A percentile compares a stretch with the other conserved stretches of the same genome.
Conservation (phyloP, 2,888 invertebrate genomes). For the Acrocyrtus sp. region DNA sequence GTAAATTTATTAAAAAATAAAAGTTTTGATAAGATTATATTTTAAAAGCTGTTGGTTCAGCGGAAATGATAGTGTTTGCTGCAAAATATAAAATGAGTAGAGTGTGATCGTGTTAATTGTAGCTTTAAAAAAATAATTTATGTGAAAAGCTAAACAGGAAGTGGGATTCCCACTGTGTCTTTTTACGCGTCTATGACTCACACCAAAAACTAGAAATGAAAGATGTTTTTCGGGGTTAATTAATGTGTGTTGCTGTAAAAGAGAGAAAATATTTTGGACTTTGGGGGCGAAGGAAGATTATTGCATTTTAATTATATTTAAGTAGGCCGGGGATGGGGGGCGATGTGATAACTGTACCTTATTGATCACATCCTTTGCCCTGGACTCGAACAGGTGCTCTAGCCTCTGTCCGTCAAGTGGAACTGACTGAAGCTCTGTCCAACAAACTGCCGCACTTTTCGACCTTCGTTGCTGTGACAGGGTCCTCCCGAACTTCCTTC, state of each 20-base stretch:
- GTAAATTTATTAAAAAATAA: no score
- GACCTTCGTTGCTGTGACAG: conserved; percentile 72
- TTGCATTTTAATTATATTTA: no score
- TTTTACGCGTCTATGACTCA: neutral
- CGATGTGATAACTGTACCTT: conserved; percentile 75
- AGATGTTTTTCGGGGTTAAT: neutral
- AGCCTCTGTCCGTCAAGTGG: conserved; percentile 90
- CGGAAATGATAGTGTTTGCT: neutral
- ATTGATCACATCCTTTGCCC: conserved; percentile 92
- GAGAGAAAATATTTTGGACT: neutral
- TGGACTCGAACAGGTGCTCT: conserved; percentile 96
- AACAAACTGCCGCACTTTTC: conserved; percentile 73
- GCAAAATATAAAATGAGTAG: neutral
- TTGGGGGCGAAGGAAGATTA: no score
- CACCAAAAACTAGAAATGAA: neutral
- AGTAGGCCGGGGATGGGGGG: neutral
- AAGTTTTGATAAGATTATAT: no score
- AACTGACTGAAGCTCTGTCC: conserved; percentile 90
- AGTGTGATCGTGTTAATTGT: neutral
- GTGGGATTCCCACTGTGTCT: neutral
- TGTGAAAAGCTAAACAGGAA: neutral
- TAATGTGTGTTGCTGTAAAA: neutral
- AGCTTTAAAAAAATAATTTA: neutral
- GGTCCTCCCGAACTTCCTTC: conserved; percentile 91
- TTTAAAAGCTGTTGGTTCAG: no score